Base-by-base conservation (phyloP, 2,113 vertebrate genomes). In the Blennius ocellaris region DNA sequence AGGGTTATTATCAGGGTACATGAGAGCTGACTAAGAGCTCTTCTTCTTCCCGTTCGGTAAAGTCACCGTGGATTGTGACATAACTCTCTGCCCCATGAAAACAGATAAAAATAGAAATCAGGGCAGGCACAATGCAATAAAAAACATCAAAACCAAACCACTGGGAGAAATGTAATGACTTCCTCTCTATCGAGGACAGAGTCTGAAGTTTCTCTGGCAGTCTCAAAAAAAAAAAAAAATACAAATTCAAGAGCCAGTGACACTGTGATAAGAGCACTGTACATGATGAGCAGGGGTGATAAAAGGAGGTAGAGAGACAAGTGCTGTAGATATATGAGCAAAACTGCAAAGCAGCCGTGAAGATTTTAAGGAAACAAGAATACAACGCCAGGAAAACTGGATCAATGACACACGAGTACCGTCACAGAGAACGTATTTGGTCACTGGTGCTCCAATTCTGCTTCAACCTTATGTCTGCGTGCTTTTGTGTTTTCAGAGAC, bases 61-160 rank as follows among this genome's bases (percentile, higher is more conserved):
- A 69, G 16, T 58, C 8, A 39, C 58, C 47, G 57, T 17, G 47
- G n/a, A 72, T 38, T n/a, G 64, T 67, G 55, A 76, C 48, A 62
- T 59, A 65, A 74, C 64, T 77, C 11, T 11, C 51, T 61, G 71
- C 69, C 70, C 59, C 64, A 53, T 81, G 81, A 84, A 81, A 76
- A 30, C 21, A 30, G 56, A 62, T 80, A 91, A 61, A 87, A 79
- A 89, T 85, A 87, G 83, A 63, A 83, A 73, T 40, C 11, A 84
- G 83, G 67, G 47, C 78, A 80, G 69, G 80, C 36, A 36, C 63
- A 58, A 75, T 59, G 60, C 54, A 70, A 65, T 57, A 54, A 71
- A 71, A 71, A 66, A 69, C 9, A 44, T 55, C 41, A 30, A 53
- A 71, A 73, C 45, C 55, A 58, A 75, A 76, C 57, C 81, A 71